These are phyloP conservation scores for Glaucidium brasilianum DNA, from an alignment of 2,113 vertebrate genomes.

Conservation along the genomic window DNA sequence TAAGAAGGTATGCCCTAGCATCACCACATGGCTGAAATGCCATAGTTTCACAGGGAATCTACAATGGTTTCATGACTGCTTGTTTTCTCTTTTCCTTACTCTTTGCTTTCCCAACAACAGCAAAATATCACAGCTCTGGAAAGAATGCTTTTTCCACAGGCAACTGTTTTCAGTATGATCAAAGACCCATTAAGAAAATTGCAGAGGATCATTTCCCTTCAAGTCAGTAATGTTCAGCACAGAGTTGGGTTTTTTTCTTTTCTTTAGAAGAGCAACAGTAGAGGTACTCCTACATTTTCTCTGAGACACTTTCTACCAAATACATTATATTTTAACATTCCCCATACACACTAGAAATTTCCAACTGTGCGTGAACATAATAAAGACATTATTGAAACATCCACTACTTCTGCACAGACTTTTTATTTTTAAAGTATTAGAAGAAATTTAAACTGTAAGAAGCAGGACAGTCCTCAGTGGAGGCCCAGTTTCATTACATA, in stretches of 20 bases:
- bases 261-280: background rate
- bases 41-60: background rate
- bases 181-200: slow-evolving; percentile 39
- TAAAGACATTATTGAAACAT: background rate
- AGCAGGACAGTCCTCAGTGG: background rate
- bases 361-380: background rate
- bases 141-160: background rate
- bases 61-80: background rate
- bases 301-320: background rate
- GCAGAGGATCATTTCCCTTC: background rate
- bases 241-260: background rate
- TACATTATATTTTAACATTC: background rate
- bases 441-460: background rate
- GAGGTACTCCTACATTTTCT: background rate
- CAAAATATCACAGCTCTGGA: background rate
- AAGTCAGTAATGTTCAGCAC: background rate
- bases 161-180: background rate
- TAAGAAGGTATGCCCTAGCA: background rate
- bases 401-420: background rate
- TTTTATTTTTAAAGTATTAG: background rate
- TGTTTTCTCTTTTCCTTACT: background rate
- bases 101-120: background rate
- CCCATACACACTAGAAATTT: background rate
- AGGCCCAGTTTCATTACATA: background rate
- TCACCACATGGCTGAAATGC: background rate